Percentiles rank a stretch among this genome's conserved stretches.
Conservation (phyloP, 2,113 vertebrate genomes). For the Cariama cristata region DNA sequence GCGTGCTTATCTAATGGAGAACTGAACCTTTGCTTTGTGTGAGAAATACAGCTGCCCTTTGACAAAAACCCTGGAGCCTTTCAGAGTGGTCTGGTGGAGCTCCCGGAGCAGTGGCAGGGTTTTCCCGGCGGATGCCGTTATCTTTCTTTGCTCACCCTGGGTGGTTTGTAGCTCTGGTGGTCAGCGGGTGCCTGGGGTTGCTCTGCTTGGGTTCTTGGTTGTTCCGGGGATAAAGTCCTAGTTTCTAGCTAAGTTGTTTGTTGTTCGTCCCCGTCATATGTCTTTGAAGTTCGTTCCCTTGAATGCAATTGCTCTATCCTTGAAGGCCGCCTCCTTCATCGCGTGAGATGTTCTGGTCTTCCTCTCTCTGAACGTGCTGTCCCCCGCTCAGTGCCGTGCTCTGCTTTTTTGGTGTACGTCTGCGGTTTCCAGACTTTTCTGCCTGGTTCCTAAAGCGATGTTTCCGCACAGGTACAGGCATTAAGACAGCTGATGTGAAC, state of each 20-base stretch:
- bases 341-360: background rate
- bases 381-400: rapidly evolving
- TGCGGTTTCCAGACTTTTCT: background rate
- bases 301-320: background rate
- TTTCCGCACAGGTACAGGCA: background rate
- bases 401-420: background rate
- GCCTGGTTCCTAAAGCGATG: background rate
- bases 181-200: rapidly evolving
- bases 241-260: background rate
- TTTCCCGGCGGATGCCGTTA: no score
- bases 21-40: background rate
- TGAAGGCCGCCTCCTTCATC: rapidly evolving
- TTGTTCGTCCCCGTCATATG: rapidly evolving
- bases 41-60: background rate
- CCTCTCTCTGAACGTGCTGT: rapidly evolving
- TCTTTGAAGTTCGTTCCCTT: background rate
- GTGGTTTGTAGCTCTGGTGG: background rate
- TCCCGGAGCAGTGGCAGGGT: background rate
- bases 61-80: background rate
- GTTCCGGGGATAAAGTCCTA: background rate
- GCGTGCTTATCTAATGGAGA: background rate
- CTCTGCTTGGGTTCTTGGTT: background rate
- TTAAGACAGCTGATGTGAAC: background rate
- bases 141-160: background rate
- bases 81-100: background rate